These are phyloP conservation scores for Papilio machaon DNA, from an alignment of 1,140 invertebrate species.

Conservation along the genomic window DNA sequence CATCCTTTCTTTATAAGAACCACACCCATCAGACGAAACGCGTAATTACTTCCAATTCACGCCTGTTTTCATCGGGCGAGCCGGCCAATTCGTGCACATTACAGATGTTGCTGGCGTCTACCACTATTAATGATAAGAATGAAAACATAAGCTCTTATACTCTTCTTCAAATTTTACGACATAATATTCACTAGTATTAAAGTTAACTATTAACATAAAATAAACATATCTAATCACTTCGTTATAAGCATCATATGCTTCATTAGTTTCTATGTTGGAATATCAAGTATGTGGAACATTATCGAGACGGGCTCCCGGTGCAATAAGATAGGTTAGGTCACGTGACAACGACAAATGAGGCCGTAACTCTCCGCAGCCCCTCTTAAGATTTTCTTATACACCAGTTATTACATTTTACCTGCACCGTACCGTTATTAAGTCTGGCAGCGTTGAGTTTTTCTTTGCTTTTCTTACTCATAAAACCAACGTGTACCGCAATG, in stretches of 20 bases:
- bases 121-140: no score
- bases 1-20: no score
- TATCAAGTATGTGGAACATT: slow-evolving; percentile 13
- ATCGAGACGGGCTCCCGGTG: slow-evolving; percentile 25
- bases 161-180: no score
- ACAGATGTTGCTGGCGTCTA: no score
- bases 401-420: slow-evolving; percentile 55
- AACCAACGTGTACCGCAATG: slow-evolving; percentile 24
- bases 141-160: no score
- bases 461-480: slow-evolving; percentile 32
- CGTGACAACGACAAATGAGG: slow-evolving; percentile 70
- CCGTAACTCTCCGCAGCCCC: slow-evolving; percentile 56
- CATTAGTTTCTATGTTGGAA: slow-evolving; percentile 4
- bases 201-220: no score
- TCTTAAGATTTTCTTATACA: slow-evolving; percentile 64
- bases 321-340: slow-evolving; percentile 65
- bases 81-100: no score
- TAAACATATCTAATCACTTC: not conserved
- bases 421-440: slow-evolving; percentile 37
- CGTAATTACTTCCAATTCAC: no score
- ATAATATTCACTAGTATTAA: no score
- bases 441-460: slow-evolving; percentile 33
- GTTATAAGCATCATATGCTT: not conserved
- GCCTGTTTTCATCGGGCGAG: no score
- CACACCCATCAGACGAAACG: no score